Base-by-base conservation (phyloP, 2,113 vertebrate genomes). In the Rhea pennata region DNA sequence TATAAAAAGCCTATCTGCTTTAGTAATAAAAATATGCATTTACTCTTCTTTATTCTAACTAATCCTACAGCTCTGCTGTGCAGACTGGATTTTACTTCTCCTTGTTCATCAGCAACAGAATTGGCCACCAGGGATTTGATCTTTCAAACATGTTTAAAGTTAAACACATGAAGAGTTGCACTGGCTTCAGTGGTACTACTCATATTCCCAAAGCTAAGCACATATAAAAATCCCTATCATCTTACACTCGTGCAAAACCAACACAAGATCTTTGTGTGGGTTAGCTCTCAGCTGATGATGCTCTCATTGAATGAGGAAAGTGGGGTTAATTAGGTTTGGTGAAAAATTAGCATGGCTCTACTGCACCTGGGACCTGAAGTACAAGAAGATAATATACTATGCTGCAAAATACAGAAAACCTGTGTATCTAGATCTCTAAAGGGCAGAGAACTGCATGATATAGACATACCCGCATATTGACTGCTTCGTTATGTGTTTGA, bases 71-170 rank as follows among this genome's bases (percentile, higher is more conserved):
- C 12, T 94, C 53, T 90, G 58, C 77, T 3, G 8, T 40, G 23
- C 44, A 76, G 50, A 40, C 33, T 94, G 87, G 71, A 54, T 87
- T 92, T 95, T 91, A 87, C 80, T 94, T 85, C 90, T 91, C 74
- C 90, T 83, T 93, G 50, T 70, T 96, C 71, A 81, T 93, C 65
- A 80, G 83, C 42, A 93, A 81, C 54, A 51, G 69, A 95, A 94
- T 86, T 92, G 85, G 86, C 65, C 92, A 90, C 73, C 13, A 62
- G 92, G 76, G 93, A 94, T 75, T 26, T 71, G 42, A 88, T 93
- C 88, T 93, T 96, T 95, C 95, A 97, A 84, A 90, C 53, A 75
- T 69, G 15, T 69, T 94, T 93, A 78, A 93, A 79, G 46, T 92
- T 86, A 90, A 94, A 93, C 65, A 82, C 90, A 84, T 10, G 19